Percentiles rank a stretch among this genome's conserved stretches.
Evolutionary conservation across 1,140 invertebrate genomes (phyloP).

Genomic region (Oryctes rhinoceros): DNA sequence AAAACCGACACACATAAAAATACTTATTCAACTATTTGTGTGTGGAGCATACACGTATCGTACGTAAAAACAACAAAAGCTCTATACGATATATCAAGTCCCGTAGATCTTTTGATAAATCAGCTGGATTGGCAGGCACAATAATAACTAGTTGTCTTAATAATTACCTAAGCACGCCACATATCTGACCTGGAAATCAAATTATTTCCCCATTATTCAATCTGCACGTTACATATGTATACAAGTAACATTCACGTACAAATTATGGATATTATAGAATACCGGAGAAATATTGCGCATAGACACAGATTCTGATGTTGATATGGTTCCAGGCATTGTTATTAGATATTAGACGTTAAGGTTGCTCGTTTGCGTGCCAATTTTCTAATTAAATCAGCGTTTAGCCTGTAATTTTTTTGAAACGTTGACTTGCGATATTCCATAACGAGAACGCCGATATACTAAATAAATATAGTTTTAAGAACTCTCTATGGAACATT

Average conservation of each 20-base stretch:
- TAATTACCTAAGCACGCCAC: conserved; percentile 12
- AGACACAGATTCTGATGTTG: background rate
- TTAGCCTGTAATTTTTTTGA: background rate
- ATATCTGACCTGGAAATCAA: conserved; percentile 18
- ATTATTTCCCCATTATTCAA: conserved; percentile 22
- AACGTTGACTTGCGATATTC: conserved; percentile 1
- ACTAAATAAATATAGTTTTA: background rate
- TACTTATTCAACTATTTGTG: background rate
- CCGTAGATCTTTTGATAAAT: conserved; percentile 15
- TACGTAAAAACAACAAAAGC: background rate
- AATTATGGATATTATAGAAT: conserved; percentile 12
- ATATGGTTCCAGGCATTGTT: background rate
- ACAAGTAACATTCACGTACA: background rate
- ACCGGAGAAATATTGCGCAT: background rate
- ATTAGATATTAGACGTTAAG: conserved; percentile 16
- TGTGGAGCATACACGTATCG: background rate
- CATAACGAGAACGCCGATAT: background rate
- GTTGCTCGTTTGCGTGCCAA: background rate
- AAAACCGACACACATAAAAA: background rate
- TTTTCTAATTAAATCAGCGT: background rate
- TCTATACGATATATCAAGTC: background rate
- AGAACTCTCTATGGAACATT: background rate
- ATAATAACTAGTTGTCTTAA: background rate
- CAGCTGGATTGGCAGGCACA: conserved; percentile 1
- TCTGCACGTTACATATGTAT: background rate